Evolutionary conservation across 2,113 vertebrate species (phyloP).

Genomic region (Pampusana beccarii): DNA sequence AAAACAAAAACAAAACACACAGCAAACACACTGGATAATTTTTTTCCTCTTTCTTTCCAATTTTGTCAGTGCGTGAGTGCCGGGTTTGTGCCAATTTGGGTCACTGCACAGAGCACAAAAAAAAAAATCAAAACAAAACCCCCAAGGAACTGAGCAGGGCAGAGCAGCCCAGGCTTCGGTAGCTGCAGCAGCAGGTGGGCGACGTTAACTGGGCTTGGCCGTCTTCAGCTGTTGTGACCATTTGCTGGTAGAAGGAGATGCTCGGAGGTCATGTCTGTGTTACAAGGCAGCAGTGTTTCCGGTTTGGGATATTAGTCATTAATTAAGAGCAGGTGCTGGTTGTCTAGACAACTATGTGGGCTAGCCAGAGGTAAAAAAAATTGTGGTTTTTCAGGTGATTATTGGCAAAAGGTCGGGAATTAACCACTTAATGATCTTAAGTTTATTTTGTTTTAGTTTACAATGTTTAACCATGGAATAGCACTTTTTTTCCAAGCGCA

Average conservation of each 20-base stretch:
- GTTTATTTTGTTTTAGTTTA: neutral
- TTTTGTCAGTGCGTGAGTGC: neutral
- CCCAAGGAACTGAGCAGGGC: neutral
- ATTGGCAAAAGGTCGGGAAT: neutral
- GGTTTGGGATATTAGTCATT: neutral
- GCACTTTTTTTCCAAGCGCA: neutral
- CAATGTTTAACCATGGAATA: neutral
- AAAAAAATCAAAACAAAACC: neutral
- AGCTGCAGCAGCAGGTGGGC: constrained; percentile 1
- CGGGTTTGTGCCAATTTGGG: neutral
- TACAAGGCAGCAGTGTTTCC: neutral
- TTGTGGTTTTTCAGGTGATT: neutral
- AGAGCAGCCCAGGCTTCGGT: neutral
- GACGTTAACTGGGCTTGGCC: neutral
- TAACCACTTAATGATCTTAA: neutral
- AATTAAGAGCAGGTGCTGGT: constrained; percentile 25
- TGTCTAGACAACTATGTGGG: neutral
- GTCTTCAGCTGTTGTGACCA: neutral
- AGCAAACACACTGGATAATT: neutral
- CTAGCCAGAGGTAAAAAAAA: neutral
- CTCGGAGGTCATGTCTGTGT: neutral
- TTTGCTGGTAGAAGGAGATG: constrained; percentile 4
- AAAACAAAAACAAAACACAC: neutral
- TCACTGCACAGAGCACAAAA: neutral
- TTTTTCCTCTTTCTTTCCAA: neutral